A percentile compares a stretch with the other conserved stretches of the same genome.
Conservation (phyloP, 2,888 invertebrate genomes). For the Epicampocera succincta region DNA sequence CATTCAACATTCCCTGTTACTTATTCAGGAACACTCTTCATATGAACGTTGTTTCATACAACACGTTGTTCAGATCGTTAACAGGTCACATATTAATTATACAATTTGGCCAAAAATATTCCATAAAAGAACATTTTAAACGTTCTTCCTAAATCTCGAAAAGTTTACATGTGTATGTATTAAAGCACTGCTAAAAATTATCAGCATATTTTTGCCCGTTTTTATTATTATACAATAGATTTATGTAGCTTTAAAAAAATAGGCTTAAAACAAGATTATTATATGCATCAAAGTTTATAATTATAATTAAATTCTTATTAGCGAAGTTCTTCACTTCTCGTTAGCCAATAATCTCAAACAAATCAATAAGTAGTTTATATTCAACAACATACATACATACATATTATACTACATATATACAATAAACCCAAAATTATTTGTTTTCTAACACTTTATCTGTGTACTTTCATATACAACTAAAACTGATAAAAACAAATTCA, state of each 20-base stretch:
- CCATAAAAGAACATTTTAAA: no score
- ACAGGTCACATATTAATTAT: no score
- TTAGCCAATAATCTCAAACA: constrained; percentile 44
- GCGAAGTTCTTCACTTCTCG: constrained; percentile 61
- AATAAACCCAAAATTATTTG: constrained; percentile 30
- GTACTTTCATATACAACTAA: constrained; percentile 41
- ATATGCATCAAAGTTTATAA: constrained; percentile 27
- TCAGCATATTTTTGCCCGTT: neutral
- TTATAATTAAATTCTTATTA: constrained; percentile 51
- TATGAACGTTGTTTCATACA: no score
- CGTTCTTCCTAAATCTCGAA: no score
- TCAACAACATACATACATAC: constrained; percentile 42
- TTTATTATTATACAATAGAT: no score
- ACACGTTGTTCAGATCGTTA: no score
- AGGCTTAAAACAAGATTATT: constrained; percentile 44
- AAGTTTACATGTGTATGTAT: no score
- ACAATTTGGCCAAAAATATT: no score
- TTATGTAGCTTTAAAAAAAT: constrained; percentile 34
- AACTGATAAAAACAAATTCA: constrained; percentile 16
- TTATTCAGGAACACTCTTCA: no score
- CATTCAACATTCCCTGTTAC: no score
- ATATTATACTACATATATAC: constrained; percentile 9
- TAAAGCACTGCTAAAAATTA: no score
- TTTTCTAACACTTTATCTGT: constrained; percentile 53
- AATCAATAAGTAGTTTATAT: constrained; percentile 30